Evolutionary conservation across 2,797 vertebrate genomes (phyloP), one percentile per base, ranked within the genome.

Genomic region (Sebastes kiyomatsui): DNA sequence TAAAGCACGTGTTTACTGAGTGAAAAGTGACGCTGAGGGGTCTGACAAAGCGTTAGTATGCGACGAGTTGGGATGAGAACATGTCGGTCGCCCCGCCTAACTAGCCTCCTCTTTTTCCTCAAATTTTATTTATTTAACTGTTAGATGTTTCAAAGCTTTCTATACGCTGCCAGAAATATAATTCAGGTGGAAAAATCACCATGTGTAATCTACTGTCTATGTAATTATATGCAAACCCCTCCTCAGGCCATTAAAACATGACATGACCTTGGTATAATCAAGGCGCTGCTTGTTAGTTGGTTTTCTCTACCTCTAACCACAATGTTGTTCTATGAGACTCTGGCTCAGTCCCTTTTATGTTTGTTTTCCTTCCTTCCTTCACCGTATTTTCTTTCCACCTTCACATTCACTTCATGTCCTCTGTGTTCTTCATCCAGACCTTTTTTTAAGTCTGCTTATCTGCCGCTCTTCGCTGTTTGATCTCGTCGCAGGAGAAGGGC

Each of bases 401-500:
- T 46, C 16, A 27, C 64, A 54, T 74, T 79, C 78, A 69, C 69
- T 69, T 52, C 13, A 38, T 77, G 61, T 77, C 38, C 42, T 71
- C 54, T 70, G 20, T 77, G 67, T 77, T 88, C 80, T 79, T 52
- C 62, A 61, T 80, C 79, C 72, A 76, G 76, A 75, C 65, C 86
- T 72, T 72, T 87, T 87, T 88, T 70, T 87, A 86, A 85, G 79
- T 84, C 79, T 86, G 79, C 81, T 64, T 72, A 70, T 75, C 80
- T 87, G 68, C 69, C 67, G 59, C 81, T 77, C 80, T 60, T 71
- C 67, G 2, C 79, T 46, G 49, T 91, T 91, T 93, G 86, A 93
- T 93, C 91, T 89, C 62, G 84, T 75, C 86, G 64, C 62, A 42
- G 60, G 74, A 89, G 83, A 84, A 84, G 84, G 73, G 79, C 80